Evolutionary conservation across 2,113 vertebrate genomes (phyloP).

Genomic region (Thymallus thymallus): DNA sequence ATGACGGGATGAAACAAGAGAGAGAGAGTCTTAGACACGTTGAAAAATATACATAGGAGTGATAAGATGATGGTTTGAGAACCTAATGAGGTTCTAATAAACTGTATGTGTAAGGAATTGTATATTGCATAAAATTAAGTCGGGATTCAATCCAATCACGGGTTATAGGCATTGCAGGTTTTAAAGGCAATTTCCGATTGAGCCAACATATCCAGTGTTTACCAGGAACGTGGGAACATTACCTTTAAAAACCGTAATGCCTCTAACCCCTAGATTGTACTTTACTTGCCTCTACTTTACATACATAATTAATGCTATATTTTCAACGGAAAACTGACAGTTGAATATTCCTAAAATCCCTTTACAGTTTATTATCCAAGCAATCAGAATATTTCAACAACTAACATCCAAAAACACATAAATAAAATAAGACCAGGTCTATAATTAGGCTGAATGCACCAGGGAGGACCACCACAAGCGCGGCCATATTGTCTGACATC

Average conservation of each 20-base stretch:
- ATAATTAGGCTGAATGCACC: slow-evolving; percentile 41
- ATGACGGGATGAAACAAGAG: neutral
- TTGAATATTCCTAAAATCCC: neutral
- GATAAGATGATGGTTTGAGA: neutral
- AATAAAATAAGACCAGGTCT: slow-evolving; percentile 45
- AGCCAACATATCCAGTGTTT: no score
- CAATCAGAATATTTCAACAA: slow-evolving; percentile 2
- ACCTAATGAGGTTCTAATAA: neutral
- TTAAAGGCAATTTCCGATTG: no score
- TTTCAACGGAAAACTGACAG: neutral
- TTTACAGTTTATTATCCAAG: neutral
- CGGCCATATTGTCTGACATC: slow-evolving; percentile 58
- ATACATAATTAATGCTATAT: no score
- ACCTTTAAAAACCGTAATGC: no score
- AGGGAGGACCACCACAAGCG: slow-evolving; percentile 55
- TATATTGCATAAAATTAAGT: neutral
- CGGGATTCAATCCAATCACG: no score
- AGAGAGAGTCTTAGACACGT: neutral
- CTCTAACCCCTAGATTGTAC: no score
- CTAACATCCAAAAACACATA: slow-evolving; percentile 31
- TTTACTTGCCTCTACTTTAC: no score
- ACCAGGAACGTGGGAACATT: no score
- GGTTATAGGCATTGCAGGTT: no score
- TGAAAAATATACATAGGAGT: neutral
- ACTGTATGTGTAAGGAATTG: neutral